These are phyloP conservation scores for Menura novaehollandiae DNA, from an alignment of 2,113 vertebrate species.

Conservation along the genomic window DNA sequence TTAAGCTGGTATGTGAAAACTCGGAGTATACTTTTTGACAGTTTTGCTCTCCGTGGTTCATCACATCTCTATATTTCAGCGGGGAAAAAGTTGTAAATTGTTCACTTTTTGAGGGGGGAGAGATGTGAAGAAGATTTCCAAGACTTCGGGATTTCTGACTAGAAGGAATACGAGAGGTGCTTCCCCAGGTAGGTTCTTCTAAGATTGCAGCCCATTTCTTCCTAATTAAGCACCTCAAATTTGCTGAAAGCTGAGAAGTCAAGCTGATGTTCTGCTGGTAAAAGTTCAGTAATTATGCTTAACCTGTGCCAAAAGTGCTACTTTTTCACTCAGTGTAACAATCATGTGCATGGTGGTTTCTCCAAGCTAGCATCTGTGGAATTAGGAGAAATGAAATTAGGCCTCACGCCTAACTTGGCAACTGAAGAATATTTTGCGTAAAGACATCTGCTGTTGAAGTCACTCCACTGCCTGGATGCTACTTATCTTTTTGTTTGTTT, in stretches of 20 bases:
- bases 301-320: not conserved
- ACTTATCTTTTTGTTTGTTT: not conserved
- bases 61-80: not conserved
- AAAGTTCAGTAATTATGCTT: not conserved
- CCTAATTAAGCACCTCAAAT: not conserved
- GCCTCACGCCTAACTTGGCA: not conserved
- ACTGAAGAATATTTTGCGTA: not conserved
- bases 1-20: not conserved
- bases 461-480: not conserved
- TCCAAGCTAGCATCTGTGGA: not conserved
- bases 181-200: not conserved
- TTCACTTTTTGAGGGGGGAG: not conserved
- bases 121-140: not conserved
- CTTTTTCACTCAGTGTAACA: not conserved
- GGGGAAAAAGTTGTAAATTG: not conserved
- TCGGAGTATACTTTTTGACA: not conserved
- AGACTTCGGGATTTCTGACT: not conserved
- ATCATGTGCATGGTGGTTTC: not conserved
- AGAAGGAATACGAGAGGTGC: not conserved
- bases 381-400: not conserved
- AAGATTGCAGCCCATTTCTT: not conserved
- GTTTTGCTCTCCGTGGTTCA: not conserved
- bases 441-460: not conserved
- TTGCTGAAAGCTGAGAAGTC: not conserved
- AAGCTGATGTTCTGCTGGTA: not conserved